Percentiles rank a stretch among this genome's conserved stretches.
Conservation (phyloP, 2,797 vertebrate species). For the Tenualosa thibaudeaui region DNA sequence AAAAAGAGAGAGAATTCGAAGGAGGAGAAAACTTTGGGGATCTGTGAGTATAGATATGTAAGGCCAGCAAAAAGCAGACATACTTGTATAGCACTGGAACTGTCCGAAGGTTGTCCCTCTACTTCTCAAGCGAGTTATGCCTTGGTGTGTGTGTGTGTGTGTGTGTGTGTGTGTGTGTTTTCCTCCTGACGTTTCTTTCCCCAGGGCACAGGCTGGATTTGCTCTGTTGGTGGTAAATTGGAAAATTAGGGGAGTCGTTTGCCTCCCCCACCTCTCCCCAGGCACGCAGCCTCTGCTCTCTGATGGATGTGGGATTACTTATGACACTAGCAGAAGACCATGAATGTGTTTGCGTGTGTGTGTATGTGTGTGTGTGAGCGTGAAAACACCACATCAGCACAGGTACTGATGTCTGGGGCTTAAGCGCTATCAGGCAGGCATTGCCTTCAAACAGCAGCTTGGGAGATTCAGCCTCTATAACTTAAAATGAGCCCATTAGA, state of each 20-base stretch:
- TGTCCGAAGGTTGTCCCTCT: neutral
- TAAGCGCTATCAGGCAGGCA: neutral
- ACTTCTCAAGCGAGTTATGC: neutral
- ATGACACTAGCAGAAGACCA: neutral
- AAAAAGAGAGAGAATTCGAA: too few species aligned
- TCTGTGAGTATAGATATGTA: neutral
- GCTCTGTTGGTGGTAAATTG: slow-evolving; percentile 34
- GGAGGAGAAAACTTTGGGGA: neutral
- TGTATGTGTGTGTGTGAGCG: neutral
- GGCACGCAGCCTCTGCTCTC: neutral
- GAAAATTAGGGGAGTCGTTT: slow-evolving; percentile 31
- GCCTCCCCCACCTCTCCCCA: neutral
- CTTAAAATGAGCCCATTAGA: neutral
- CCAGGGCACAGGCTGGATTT: slow-evolving; percentile 32
- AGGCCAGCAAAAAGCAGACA: neutral
- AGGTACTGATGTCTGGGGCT: neutral
- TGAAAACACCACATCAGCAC: neutral
- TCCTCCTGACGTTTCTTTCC: neutral
- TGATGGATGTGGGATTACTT: slow-evolving; percentile 20
- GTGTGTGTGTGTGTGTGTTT: neutral
- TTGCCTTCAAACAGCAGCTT: neutral
- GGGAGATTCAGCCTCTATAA: neutral
- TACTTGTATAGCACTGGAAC: neutral
- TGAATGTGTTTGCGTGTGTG: neutral
- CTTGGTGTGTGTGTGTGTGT: neutral